Evolutionary conservation across 2,113 vertebrate genomes (phyloP).

Genomic region (Aramus guarauna): DNA sequence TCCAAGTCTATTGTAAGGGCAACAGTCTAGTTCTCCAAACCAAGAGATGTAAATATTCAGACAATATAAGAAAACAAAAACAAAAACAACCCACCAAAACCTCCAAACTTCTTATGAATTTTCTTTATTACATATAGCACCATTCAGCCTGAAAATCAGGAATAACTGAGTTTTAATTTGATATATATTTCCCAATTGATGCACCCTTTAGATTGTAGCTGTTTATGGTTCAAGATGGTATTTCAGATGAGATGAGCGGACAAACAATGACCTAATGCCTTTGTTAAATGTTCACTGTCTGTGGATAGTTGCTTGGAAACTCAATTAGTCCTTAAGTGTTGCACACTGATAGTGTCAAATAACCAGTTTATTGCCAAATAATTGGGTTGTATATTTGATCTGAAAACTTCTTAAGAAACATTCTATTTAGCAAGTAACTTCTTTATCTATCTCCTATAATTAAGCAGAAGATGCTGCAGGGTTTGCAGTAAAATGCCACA

Average conservation of each 20-base stretch:
- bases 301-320: background rate
- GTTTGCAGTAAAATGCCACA: background rate
- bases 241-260: background rate
- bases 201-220: background rate
- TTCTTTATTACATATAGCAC: background rate
- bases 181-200: background rate
- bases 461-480: background rate
- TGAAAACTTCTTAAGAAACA: background rate
- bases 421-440: background rate
- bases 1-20: background rate
- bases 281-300: background rate
- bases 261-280: background rate
- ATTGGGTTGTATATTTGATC: background rate
- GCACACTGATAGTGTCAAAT: background rate
- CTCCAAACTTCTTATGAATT: background rate
- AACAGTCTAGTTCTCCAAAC: background rate
- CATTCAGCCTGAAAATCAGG: background rate
- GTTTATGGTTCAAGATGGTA: background rate
- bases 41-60: background rate
- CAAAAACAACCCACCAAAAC: background rate
- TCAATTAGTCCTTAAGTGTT: background rate
- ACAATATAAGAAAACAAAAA: background rate
- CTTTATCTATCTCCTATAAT: background rate
- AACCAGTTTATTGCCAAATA: background rate
- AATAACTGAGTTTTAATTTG: background rate